Evolutionary conservation across 2,797 vertebrate species (phyloP), one percentile per base, ranked within the genome.

Genomic region (Sebastiscus tertius): DNA sequence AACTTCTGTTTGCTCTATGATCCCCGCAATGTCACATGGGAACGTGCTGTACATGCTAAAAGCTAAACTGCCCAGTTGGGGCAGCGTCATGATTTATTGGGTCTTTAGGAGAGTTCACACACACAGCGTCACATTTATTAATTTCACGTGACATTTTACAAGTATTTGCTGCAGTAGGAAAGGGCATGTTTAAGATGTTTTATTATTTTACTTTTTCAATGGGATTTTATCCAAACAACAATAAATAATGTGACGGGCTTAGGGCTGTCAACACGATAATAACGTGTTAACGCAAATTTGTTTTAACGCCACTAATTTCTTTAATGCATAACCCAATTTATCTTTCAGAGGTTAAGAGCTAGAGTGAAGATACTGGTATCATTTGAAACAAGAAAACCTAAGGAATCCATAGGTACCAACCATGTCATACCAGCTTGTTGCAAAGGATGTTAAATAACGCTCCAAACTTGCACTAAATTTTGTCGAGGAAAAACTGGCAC

Each of bases 1-100:
- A 22, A 29, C 29, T 27, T 81, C 59, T 67, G 58, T 77, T 82
- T 80, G 46, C 29, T 71, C 39, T 64, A 6, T 61, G 29, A 73
- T 77, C 67, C 31, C 31, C 0, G 24, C 26, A 70, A 71, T 54
- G 74, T 75, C 69, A 82, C 79, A 60, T 39, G n/a, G 14, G 26
- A 69, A 71, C 9, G n/a, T 62, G 29, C 58, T 49, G 34, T n/a
- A 60, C 34, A 33, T 39, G n/a, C 6, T 27, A 26, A 81, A 63
- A 59, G 22, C 24, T 54, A 12, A 11, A 24, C 46, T n/a, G 20
- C 20, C 29, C 20, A 6, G 2, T 10, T 18, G 11, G 78, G 26
- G 49, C 24, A 26, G 46, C 5, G 52, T 33, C 10, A 56, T 70
- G 34, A 82, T 62, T 69, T 67, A 78, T 36, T 20, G 12, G 55